Conservation (phyloP, 2,888 invertebrate species). For the Formica aserva region DNA sequence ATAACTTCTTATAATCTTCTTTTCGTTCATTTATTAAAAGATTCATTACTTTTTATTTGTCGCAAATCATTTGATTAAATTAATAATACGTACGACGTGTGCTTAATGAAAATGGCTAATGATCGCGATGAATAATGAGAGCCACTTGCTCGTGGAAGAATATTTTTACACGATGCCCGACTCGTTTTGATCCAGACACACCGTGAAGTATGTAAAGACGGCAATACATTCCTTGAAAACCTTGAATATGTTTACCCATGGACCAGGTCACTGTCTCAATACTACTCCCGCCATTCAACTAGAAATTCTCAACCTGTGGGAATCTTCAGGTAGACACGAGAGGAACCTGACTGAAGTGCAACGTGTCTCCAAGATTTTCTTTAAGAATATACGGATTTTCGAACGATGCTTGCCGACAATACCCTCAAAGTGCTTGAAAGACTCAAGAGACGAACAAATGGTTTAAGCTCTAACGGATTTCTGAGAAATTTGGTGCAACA, state of each 20-base stretch:
- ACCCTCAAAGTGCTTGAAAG: conserved; percentile 15
- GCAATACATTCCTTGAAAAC: conserved; percentile 56
- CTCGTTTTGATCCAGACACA: conserved; percentile 34
- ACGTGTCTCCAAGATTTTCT: conserved; percentile 31
- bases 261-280: conserved; percentile 62
- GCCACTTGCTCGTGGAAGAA: conserved; percentile 20
- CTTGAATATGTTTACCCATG: conserved; percentile 59
- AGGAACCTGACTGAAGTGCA: conserved; percentile 17
- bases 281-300: conserved; percentile 50
- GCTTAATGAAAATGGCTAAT: conserved; percentile 5
- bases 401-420: conserved; percentile 34
- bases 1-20: not conserved
- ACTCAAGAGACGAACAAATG: conserved; percentile 34
- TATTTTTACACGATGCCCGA: conserved; percentile 31
- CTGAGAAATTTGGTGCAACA: not conserved
- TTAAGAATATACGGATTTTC: conserved; percentile 43
- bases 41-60: not conserved
- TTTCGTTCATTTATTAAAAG: not conserved
- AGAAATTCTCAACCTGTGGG: conserved; percentile 55
- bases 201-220: conserved; percentile 43
- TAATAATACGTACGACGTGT: not conserved
- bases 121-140: conserved; percentile 2
- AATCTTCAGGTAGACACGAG: conserved; percentile 54
- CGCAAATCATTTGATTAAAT: not conserved
- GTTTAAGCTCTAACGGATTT: conserved; percentile 27